Conservation (phyloP, 1,140 invertebrate species). For the Arctopsyche grandis region DNA sequence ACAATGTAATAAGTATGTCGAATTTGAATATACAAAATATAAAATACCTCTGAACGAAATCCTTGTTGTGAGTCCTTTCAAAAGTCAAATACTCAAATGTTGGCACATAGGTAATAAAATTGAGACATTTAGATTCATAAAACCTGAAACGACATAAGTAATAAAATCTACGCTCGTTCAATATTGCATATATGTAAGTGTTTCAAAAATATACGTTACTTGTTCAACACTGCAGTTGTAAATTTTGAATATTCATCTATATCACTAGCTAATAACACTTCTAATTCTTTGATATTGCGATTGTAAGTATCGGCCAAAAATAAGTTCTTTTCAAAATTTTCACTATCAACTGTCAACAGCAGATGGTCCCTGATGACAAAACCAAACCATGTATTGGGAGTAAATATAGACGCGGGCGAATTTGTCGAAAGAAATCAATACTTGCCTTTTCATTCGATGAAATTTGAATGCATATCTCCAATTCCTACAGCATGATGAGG, state of each 20-base stretch:
- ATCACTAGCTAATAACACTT: conserved; percentile 44
- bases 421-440: too few relatives aligned
- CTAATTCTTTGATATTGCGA: conserved; percentile 46
- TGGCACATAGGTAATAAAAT: conserved; percentile 43
- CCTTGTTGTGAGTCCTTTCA: conserved; percentile 48
- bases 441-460: conserved; percentile 45
- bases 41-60: conserved; percentile 47
- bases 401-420: not conserved
- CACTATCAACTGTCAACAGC: conserved; percentile 41
- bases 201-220: conserved; percentile 34
- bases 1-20: too few relatives aligned
- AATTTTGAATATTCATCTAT: conserved; percentile 50
- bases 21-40: too few relatives aligned
- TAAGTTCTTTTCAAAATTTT: conserved; percentile 47
- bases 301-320: conserved; percentile 45
- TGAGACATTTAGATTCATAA: conserved; percentile 48
- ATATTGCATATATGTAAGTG: not conserved
- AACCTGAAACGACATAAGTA: conserved; percentile 41
- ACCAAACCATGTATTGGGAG: not conserved
- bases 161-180: not conserved
- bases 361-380: conserved; percentile 47
- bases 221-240: conserved; percentile 39
- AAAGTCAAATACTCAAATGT: conserved; percentile 46
- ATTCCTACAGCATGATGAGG: conserved; percentile 48
- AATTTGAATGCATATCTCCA: conserved; percentile 50